Conservation (phyloP, 2,797 vertebrate genomes). For the Streptopelia turtur region DNA sequence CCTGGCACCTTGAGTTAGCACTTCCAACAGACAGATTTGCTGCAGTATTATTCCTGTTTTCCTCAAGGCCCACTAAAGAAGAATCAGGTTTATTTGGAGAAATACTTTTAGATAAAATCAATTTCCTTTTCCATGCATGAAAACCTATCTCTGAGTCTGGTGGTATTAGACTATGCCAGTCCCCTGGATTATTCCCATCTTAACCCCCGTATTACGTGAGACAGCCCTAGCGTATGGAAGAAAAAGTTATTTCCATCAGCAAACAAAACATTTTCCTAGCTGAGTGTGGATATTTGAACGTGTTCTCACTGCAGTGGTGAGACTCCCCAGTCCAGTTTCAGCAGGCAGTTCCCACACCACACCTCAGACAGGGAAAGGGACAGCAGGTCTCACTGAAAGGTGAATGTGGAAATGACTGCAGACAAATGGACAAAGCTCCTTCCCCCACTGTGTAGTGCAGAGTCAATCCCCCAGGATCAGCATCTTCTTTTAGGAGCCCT, state of each 20-base stretch:
- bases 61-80: background rate
- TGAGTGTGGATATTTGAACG: background rate
- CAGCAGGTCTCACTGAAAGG: background rate
- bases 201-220: background rate
- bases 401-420: fast-evolving
- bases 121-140: background rate
- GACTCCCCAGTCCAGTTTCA: background rate
- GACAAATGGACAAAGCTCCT: background rate
- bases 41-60: background rate
- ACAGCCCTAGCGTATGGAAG: background rate
- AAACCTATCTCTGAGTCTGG: background rate
- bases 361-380: no score
- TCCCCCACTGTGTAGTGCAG: fast-evolving
- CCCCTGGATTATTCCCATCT: background rate
- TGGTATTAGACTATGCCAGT: background rate
- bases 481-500: background rate
- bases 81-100: background rate
- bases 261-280: background rate
- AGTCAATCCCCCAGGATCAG: background rate
- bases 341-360: background rate
- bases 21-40: background rate
- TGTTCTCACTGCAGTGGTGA: background rate
- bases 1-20: background rate
- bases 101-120: constrained; percentile 5
- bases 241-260: background rate